Conservation (phyloP, 2,888 invertebrate genomes). For the Augiades crinisus region DNA sequence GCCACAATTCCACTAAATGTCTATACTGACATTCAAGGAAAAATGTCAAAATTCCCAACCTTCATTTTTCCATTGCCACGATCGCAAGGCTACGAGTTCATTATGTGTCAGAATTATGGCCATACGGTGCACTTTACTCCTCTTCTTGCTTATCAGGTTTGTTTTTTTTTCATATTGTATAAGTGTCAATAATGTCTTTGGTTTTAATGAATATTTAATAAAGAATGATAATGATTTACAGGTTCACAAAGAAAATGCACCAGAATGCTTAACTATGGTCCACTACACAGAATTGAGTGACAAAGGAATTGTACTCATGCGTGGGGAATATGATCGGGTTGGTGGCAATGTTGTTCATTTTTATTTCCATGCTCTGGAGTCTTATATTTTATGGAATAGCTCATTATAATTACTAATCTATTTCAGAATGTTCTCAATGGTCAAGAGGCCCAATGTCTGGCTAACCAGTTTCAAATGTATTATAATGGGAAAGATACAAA, state of each 20-base stretch:
- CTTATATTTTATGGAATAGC: neutral
- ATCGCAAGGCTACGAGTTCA: slow-evolving; percentile 92
- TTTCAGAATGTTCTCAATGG: slow-evolving; percentile 84
- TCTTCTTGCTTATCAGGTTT: slow-evolving; percentile 90
- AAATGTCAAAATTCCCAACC: slow-evolving; percentile 82
- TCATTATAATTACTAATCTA: neutral
- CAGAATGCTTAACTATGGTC: slow-evolving; percentile 90
- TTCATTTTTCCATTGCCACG: slow-evolving; percentile 92
- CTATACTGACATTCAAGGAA: slow-evolving; percentile 81
- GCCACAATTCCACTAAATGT: slow-evolving; percentile 84
- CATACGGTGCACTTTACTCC: slow-evolving; percentile 92
- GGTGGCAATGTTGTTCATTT: neutral
- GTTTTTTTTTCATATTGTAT: neutral
- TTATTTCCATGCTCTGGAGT: no score
- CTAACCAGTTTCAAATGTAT: slow-evolving; percentile 92
- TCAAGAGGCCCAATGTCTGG: slow-evolving; percentile 92
- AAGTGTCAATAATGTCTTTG: no score
- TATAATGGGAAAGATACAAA: slow-evolving; percentile 85
- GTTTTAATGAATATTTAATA: no score
- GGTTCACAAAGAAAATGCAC: slow-evolving; percentile 93
- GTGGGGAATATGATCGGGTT: slow-evolving; percentile 90
- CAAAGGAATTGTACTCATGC: slow-evolving; percentile 90
- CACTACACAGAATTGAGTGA: slow-evolving; percentile 89
- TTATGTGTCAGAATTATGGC: slow-evolving; percentile 87
- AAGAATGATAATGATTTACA: slow-evolving; percentile 41